A percentile compares a stretch with the other conserved stretches of the same genome.
Conservation (phyloP, 2,888 invertebrate species). For the Pyrrhia umbra region DNA sequence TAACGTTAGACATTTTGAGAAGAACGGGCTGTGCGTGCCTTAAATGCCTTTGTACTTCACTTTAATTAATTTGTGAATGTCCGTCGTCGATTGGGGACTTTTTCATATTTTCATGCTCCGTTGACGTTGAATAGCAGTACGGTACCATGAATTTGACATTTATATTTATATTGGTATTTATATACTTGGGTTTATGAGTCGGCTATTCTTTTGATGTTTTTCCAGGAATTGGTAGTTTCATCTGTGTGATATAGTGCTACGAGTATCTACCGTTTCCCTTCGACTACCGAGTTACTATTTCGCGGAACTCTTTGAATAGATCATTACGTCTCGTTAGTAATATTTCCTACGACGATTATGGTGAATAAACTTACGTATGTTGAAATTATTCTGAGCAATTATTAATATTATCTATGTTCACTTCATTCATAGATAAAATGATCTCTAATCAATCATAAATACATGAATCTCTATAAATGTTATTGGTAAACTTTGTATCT, state of each 20-base stretch:
- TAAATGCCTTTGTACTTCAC: conserved; percentile 54
- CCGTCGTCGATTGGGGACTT: conserved; percentile 24
- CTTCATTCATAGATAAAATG: too few relatives aligned
- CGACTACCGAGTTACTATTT: background rate
- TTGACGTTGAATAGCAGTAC: background rate
- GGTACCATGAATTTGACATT: background rate
- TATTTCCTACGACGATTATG: background rate
- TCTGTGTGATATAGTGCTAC: background rate
- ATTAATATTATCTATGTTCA: too few relatives aligned
- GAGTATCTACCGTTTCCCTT: background rate
- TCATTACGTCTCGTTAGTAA: background rate
- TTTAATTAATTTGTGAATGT: conserved; percentile 61
- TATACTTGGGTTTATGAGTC: background rate
- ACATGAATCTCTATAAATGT: too few relatives aligned
- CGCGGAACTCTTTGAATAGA: background rate
- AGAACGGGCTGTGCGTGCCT: conserved; percentile 58
- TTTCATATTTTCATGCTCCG: conserved; percentile 22
- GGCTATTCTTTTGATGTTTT: background rate
- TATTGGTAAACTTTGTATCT: too few relatives aligned
- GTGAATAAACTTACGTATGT: background rate
- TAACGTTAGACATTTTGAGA: conserved; percentile 58
- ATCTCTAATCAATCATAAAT: too few relatives aligned
- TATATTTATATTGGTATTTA: background rate
- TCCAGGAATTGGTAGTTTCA: background rate
- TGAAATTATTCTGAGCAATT: too few relatives aligned